A percentile compares a stretch with the other conserved stretches of the same genome.
Evolutionary conservation across 2,888 invertebrate species (phyloP).

Genomic region (Venusia cambrica): DNA sequence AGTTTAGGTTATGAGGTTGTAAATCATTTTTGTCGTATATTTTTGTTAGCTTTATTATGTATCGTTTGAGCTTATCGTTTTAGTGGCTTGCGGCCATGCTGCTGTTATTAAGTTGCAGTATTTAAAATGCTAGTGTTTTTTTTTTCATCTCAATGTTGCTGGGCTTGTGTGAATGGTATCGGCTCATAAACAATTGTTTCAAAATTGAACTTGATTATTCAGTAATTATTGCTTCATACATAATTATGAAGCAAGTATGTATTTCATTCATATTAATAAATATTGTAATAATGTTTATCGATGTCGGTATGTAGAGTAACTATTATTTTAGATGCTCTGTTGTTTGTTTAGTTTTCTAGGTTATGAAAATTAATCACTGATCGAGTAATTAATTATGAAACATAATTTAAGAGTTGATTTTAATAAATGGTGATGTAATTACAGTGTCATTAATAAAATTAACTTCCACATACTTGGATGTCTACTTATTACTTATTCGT

Average conservation of each 20-base stretch:
- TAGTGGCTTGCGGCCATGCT: conserved; percentile 30
- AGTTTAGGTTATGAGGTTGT: conserved; percentile 77
- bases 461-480: conserved; percentile 75
- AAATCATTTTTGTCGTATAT: conserved; percentile 79
- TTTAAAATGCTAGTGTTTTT: conserved; percentile 68
- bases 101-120: conserved; percentile 54
- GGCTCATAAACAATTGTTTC: conserved; percentile 58
- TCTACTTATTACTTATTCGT: conserved; percentile 67
- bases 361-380: conserved; percentile 69
- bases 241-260: conserved; percentile 42
- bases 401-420: conserved; percentile 72
- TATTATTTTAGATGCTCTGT: conserved; percentile 54
- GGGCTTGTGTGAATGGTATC: conserved; percentile 57
- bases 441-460: conserved; percentile 75
- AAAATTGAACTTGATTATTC: conserved; percentile 46
- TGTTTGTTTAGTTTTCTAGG: conserved; percentile 66
- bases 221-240: conserved; percentile 47
- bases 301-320: too few relatives aligned
- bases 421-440: conserved; percentile 67
- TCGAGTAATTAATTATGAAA: conserved; percentile 67
- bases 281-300: conserved; percentile 51
- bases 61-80: conserved; percentile 61
- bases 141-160: conserved; percentile 40
- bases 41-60: conserved; percentile 77
- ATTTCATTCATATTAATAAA: conserved; percentile 52